Conservation (phyloP, 2,888 invertebrate species). For the Agrochola circellaris region DNA sequence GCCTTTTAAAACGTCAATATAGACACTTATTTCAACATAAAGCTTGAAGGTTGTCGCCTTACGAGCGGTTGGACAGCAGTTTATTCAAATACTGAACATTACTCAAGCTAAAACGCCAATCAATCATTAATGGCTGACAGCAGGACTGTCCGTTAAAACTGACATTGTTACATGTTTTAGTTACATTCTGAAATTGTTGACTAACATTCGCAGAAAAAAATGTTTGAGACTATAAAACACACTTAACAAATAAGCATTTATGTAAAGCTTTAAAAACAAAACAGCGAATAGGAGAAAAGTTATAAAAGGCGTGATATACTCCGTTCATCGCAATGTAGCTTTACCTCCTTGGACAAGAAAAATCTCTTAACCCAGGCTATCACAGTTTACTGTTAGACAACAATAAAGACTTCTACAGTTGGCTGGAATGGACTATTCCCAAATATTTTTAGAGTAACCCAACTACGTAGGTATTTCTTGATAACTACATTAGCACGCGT, state of each 20-base stretch:
- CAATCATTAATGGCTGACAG: conserved; percentile 57
- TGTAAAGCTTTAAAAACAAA: neutral
- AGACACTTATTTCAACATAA: conserved; percentile 33
- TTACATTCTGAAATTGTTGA: conserved; percentile 28
- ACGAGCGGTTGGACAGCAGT: conserved; percentile 39
- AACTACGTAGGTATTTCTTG: neutral
- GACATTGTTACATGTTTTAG: conserved; percentile 38
- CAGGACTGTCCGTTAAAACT: conserved; percentile 32
- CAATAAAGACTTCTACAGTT: neutral
- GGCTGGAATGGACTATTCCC: neutral
- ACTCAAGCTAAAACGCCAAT: conserved; percentile 43
- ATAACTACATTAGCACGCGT: no score
- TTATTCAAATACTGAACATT: conserved; percentile 52
- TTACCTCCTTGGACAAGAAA: neutral
- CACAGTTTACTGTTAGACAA: neutral
- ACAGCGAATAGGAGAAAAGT: neutral
- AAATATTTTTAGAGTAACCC: neutral
- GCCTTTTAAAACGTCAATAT: conserved; percentile 15
- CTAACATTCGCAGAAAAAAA: conserved; percentile 25
- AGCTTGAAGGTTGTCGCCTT: conserved; percentile 17
- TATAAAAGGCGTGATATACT: neutral
- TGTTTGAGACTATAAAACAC: neutral
- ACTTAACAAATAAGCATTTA: neutral
- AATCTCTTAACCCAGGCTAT: neutral
- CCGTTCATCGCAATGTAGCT: neutral